Conservation (phyloP, 2,113 vertebrate species). For the Serilophus lunatus region DNA sequence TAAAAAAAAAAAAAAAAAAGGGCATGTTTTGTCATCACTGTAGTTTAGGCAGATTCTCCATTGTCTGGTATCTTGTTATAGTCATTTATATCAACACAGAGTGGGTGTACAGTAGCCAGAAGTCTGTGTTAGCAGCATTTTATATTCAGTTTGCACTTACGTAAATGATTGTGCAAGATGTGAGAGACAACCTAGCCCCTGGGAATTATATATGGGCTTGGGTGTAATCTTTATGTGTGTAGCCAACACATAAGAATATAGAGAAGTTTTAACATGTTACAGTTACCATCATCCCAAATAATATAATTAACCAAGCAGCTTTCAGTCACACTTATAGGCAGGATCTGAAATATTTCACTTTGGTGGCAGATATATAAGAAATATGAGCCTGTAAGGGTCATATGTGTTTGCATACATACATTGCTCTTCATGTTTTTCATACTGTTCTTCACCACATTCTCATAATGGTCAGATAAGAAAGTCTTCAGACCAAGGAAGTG, state of each 20-base stretch:
- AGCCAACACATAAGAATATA: slow-evolving; percentile 41
- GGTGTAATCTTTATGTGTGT: slow-evolving; percentile 31
- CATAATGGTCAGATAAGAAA: neutral
- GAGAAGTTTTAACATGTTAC: slow-evolving; percentile 61
- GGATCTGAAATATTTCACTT: slow-evolving; percentile 6
- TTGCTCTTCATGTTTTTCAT: neutral
- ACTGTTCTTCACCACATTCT: slow-evolving; percentile 13
- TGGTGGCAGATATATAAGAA: slow-evolving; percentile 33
- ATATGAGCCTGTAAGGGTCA: neutral
- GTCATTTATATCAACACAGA: slow-evolving; percentile 52
- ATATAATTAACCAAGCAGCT: slow-evolving; percentile 27
- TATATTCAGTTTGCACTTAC: slow-evolving; percentile 57
- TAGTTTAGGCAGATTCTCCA: slow-evolving; percentile 37
- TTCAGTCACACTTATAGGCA: neutral
- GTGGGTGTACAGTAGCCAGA: slow-evolving; percentile 59
- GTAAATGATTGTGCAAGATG: slow-evolving; percentile 62
- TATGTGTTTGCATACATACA: too few species aligned
- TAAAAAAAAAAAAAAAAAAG: neutral
- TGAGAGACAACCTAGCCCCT: slow-evolving; percentile 36
- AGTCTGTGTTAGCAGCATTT: slow-evolving; percentile 41
- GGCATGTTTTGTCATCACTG: slow-evolving; percentile 9
- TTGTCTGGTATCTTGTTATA: slow-evolving; percentile 48
- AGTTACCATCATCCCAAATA: slow-evolving; percentile 34
- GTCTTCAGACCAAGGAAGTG: neutral
- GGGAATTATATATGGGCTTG: slow-evolving; percentile 34